Percentiles rank a stretch among this genome's conserved stretches.
Conservation (phyloP, 2,113 vertebrate genomes). For the Actenoides lindsayi region DNA sequence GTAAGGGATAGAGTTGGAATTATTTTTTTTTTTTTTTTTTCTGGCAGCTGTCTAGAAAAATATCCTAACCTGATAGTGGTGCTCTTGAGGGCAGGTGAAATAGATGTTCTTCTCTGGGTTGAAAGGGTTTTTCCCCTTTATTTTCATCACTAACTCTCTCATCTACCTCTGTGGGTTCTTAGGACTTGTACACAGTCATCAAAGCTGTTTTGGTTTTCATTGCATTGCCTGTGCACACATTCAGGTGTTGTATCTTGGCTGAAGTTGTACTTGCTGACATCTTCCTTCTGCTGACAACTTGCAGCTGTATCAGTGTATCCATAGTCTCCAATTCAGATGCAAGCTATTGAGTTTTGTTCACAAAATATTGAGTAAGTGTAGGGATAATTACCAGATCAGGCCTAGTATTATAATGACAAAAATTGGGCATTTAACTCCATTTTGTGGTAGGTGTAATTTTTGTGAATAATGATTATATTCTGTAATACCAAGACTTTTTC, state of each 20-base stretch:
- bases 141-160: neutral
- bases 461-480: neutral
- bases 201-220: accelerated
- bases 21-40: neutral
- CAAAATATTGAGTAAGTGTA: neutral
- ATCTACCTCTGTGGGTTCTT: neutral
- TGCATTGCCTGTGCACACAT: accelerated
- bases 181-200: too few relatives aligned
- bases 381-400: neutral
- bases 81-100: neutral
- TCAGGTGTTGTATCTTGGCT: neutral
- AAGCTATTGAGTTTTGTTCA: neutral
- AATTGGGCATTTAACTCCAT: neutral
- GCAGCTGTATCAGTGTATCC: neutral
- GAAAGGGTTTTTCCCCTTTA: neutral
- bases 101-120: too few relatives aligned
- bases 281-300: neutral
- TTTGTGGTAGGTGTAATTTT: neutral
- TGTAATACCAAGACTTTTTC: neutral
- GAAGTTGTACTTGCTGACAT: neutral
- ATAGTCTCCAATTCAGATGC: neutral
- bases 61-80: neutral
- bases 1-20: neutral
- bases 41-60: neutral
- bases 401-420: neutral